These are phyloP conservation scores for Microcebus griseorufus DNA, from an alignment of 2,113 vertebrate species.

Conservation along the genomic window DNA sequence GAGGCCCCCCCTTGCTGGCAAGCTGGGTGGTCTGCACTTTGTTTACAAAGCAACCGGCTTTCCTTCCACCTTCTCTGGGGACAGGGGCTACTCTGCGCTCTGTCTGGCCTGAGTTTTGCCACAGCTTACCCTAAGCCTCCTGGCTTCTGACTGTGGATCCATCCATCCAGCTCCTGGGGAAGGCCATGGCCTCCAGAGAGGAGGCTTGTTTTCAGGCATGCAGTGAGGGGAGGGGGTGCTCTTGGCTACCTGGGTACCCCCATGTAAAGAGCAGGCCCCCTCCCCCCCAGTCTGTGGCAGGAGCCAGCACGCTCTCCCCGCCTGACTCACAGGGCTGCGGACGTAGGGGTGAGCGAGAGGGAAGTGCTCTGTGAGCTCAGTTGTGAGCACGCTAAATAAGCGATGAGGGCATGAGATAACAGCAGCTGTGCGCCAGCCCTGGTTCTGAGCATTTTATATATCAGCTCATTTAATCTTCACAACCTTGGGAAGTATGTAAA, in stretches of 20 bases:
- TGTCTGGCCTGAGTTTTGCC: background rate
- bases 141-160: background rate
- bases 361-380: background rate
- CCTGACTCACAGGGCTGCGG: background rate
- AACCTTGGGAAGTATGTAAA: background rate
- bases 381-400: background rate
- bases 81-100: background rate
- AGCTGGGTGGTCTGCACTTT: background rate
- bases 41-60: background rate
- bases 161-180: background rate
- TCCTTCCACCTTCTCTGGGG: background rate
- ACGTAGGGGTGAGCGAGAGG: background rate
- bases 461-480: background rate
- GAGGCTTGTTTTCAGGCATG: background rate
- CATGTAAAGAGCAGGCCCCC: background rate
- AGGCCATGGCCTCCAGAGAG: background rate
- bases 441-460: background rate
- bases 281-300: background rate
- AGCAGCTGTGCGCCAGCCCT: background rate
- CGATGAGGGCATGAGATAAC: fast-evolving
- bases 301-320: background rate
- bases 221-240: background rate
- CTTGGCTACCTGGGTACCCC: background rate
- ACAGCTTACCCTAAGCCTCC: background rate
- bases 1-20: background rate